phyloP scores from a whole-genome alignment of 2,888 invertebrate species.

The Ophioninae sp. region DNA sequence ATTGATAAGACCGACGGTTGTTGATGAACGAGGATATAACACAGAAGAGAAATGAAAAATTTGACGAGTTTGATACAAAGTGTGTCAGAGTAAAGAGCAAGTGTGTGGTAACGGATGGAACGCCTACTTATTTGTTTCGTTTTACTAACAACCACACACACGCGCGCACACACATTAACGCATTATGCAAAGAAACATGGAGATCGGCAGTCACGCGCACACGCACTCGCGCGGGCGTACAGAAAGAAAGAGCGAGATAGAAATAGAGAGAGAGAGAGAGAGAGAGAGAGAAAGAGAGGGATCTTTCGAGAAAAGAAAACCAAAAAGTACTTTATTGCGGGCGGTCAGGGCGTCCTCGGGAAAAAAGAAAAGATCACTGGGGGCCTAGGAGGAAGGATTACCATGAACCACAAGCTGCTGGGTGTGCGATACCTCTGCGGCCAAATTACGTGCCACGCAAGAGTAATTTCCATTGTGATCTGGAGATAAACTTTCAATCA shows the following conservation, averaged over 20 bases:
- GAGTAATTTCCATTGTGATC: constrained; percentile 91
- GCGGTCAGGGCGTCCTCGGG: constrained; percentile 77
- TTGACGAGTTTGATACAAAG: constrained; percentile 13
- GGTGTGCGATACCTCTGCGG: constrained; percentile 88
- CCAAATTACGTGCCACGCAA: constrained; percentile 88
- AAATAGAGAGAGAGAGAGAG: background rate
- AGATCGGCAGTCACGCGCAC: constrained; percentile 66
- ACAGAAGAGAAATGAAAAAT: constrained; percentile 1
- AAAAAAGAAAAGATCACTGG: constrained; percentile 50
- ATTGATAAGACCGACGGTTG: constrained; percentile 33
- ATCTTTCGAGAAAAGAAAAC: background rate
- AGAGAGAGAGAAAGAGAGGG: background rate
- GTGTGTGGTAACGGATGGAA: constrained; percentile 2
- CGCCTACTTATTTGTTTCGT: constrained; percentile 11
- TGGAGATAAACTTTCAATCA: constrained; percentile 88
- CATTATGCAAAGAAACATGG: constrained; percentile 60
- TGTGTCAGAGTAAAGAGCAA: constrained; percentile 15
- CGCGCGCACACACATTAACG: constrained; percentile 27
- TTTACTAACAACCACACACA: constrained; percentile 62
- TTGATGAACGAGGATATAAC: constrained; percentile 2
- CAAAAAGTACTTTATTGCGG: constrained; percentile 49
- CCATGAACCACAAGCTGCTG: constrained; percentile 90
- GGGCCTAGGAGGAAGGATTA: constrained; percentile 83
- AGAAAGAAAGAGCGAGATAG: constrained; percentile 34
- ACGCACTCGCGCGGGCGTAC: constrained; percentile 45